These are phyloP conservation scores for cat (Felis catus) DNA, from an alignment of 2,113 vertebrate genomes.

Conservation along the genomic window DNA sequence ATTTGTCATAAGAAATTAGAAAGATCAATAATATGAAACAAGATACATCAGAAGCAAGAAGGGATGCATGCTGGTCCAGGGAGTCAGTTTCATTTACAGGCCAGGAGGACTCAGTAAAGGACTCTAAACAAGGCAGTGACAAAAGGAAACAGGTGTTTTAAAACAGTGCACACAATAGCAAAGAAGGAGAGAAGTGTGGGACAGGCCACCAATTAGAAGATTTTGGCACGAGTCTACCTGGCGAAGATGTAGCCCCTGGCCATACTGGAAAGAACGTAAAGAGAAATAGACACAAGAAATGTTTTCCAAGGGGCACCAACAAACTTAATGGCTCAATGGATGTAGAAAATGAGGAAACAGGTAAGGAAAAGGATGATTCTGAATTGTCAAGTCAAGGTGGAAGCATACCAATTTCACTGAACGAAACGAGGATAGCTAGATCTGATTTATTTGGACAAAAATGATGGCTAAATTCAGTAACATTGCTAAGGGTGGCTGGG, in stretches of 20 bases:
- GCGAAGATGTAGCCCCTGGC: not conserved
- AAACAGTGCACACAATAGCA: not conserved
- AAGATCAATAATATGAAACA: not conserved
- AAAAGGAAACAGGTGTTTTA: not conserved
- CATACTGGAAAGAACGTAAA: not conserved
- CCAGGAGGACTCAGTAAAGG: not conserved
- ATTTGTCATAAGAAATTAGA: not conserved
- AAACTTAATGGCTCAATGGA: not conserved
- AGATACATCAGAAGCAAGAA: not conserved
- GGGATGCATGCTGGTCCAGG: no score
- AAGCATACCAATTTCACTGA: not conserved
- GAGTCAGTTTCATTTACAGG: not conserved
- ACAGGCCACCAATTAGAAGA: not conserved
- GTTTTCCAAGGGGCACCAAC: not conserved
- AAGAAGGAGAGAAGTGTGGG: not conserved
- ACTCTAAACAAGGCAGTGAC: not conserved
- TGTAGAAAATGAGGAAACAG: not conserved
- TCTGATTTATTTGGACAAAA: constrained; percentile 30
- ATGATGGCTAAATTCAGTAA: not conserved
- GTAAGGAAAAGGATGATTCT: not conserved
- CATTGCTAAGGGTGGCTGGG: not conserved
- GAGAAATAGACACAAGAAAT: not conserved
- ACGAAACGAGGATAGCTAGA: not conserved
- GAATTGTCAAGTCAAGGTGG: not conserved
- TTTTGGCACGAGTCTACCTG: not conserved